phyloP scores from a whole-genome alignment of 2,113 vertebrate genomes.

The Lontra canadensis region DNA sequence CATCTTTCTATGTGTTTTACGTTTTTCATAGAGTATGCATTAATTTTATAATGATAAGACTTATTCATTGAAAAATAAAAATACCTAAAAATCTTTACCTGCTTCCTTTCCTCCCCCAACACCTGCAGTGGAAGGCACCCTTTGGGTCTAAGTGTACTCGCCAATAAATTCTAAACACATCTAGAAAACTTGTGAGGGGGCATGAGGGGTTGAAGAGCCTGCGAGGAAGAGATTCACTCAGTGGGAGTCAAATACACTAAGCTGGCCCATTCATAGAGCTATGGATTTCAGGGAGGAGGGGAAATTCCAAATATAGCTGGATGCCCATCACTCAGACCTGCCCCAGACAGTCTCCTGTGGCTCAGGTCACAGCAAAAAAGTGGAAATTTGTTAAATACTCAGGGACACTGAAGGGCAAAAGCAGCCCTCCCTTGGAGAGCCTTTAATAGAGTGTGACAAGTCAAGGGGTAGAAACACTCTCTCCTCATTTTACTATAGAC shows the following conservation, averaged over 20 bases:
- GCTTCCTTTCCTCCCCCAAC: not conserved
- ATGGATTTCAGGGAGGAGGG: not conserved
- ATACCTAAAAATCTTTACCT: conserved; percentile 1
- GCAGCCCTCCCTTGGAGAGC: not conserved
- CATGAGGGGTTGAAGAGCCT: not conserved
- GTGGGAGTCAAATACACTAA: not conserved
- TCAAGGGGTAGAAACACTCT: not conserved
- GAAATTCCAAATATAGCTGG: not conserved
- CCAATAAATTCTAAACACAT: not conserved
- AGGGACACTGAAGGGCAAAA: too few relatives aligned
- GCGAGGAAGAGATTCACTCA: not conserved
- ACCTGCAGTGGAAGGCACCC: not conserved
- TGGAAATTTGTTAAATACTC: not conserved
- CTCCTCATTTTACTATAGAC: not conserved
- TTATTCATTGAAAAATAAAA: conserved; percentile 34
- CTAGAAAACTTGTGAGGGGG: not conserved
- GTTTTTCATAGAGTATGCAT: not conserved
- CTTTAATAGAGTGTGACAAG: not conserved
- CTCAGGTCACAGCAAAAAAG: not conserved
- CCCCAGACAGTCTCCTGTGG: not conserved
- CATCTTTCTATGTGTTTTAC: not conserved
- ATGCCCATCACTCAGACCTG: not conserved
- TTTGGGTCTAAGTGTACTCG: not conserved
- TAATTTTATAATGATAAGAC: not conserved
- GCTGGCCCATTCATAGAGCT: not conserved